Evolutionary conservation across 1,140 invertebrate species (phyloP).

Genomic region (Procambarus virginalis): DNA sequence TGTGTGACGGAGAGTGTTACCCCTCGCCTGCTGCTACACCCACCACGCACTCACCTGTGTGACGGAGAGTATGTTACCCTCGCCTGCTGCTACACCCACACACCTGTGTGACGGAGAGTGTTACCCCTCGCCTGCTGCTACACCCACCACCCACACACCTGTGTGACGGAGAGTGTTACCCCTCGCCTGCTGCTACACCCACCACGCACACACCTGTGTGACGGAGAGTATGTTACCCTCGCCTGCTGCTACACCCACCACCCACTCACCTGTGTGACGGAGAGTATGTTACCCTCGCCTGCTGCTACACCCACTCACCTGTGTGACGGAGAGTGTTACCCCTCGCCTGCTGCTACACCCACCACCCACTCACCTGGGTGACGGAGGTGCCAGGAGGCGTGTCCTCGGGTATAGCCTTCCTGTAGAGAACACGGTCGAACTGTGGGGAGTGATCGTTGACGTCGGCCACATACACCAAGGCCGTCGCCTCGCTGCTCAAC

Average conservation of each 20-base stretch:
- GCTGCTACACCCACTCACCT: background rate
- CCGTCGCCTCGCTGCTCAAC: conserved; percentile 82
- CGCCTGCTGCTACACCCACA: too few species aligned
- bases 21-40: too few species aligned
- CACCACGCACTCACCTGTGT: too few species aligned
- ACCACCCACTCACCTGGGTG: conserved; percentile 78
- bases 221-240: too few species aligned
- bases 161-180: background rate
- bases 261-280: too few species aligned
- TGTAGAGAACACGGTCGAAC: conserved; percentile 85
- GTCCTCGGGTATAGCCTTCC: conserved; percentile 86
- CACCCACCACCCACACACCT: background rate
- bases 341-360: background rate
- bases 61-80: too few species aligned
- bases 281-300: too few species aligned
- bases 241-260: too few species aligned
- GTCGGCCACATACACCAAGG: conserved; percentile 89
- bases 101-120: too few species aligned
- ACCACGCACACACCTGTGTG: too few species aligned
- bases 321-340: background rate
- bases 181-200: too few species aligned
- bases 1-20: background rate
- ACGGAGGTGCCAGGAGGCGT: conserved; percentile 85
- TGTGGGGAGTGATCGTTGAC: conserved; percentile 89
- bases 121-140: too few species aligned